Evolutionary conservation across 2,888 invertebrate species (phyloP).

Genomic region (Drosophila neonasuta): DNA sequence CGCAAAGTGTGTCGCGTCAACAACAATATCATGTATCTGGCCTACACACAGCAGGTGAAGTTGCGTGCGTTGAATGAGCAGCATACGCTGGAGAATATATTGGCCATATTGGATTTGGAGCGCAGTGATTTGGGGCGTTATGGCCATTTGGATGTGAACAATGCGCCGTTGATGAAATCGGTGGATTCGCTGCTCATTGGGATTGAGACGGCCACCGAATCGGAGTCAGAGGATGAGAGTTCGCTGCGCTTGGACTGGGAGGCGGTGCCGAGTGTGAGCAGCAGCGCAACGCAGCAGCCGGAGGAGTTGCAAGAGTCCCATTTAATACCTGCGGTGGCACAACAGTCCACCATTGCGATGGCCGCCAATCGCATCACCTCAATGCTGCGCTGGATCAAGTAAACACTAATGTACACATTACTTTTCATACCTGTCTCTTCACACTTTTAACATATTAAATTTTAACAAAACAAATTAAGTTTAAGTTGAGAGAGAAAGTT

Average conservation of each 20-base stretch:
- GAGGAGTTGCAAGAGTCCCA: conserved; percentile 69
- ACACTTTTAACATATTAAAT: neutral
- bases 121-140: conserved; percentile 88
- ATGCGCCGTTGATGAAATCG: conserved; percentile 82
- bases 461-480: conserved; percentile 57
- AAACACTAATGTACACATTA: conserved; percentile 14
- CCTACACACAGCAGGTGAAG: conserved; percentile 89
- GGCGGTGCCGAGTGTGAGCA: conserved; percentile 83
- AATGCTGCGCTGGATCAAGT: conserved; percentile 86
- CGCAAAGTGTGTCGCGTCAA: conserved; percentile 90
- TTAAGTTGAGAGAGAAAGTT: neutral
- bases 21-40: conserved; percentile 90
- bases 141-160: conserved; percentile 85
- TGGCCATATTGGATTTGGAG: conserved; percentile 86
- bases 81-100: conserved; percentile 88
- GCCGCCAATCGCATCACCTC: conserved; percentile 92
- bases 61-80: conserved; percentile 85
- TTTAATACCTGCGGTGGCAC: conserved; percentile 70
- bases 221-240: conserved; percentile 86
- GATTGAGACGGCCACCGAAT: conserved; percentile 85
- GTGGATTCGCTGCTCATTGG: conserved; percentile 86
- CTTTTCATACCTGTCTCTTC: neutral
- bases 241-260: conserved; percentile 91
- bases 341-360: conserved; percentile 86
- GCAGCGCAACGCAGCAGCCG: conserved; percentile 62